Conservation (phyloP, 2,888 invertebrate genomes). For the Drosophila melanosoma region DNA sequence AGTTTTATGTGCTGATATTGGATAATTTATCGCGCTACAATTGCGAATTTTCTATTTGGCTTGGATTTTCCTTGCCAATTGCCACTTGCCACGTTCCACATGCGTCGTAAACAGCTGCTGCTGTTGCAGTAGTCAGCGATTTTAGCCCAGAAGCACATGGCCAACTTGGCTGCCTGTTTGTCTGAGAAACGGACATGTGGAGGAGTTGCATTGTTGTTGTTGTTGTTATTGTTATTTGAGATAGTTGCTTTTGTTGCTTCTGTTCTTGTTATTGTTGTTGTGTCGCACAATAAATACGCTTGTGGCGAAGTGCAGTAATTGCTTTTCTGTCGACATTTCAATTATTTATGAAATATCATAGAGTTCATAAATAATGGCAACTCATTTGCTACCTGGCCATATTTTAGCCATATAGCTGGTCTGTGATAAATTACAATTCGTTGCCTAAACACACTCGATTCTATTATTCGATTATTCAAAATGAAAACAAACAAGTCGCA, state of each 20-base stretch:
- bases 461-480: conserved; percentile 33
- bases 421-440: conserved; percentile 51
- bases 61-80: conserved; percentile 6
- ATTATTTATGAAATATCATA: conserved; percentile 77
- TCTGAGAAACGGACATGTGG: conserved; percentile 22
- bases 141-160: conserved; percentile 22
- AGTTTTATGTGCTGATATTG: conserved; percentile 68
- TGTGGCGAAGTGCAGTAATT: conserved; percentile 53
- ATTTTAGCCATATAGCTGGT: conserved; percentile 23
- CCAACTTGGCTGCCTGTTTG: conserved; percentile 6
- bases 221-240: conserved; percentile 8
- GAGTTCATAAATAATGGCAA: conserved; percentile 61
- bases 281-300: conserved; percentile 48
- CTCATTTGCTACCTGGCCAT: conserved; percentile 48
- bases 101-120: conserved; percentile 42
- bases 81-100: conserved; percentile 9
- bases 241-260: conserved; percentile 15
- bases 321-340: conserved; percentile 71
- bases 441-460: conserved; percentile 36
- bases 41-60: conserved; percentile 49
- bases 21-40: conserved; percentile 60
- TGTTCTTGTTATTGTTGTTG: conserved; percentile 18
- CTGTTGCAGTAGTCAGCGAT: conserved; percentile 12
- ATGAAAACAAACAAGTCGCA: conserved; percentile 25
- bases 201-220: conserved; percentile 22